These are phyloP conservation scores for Girardinus metallicus DNA, from an alignment of 2,797 vertebrate species.

Conservation along the genomic window DNA sequence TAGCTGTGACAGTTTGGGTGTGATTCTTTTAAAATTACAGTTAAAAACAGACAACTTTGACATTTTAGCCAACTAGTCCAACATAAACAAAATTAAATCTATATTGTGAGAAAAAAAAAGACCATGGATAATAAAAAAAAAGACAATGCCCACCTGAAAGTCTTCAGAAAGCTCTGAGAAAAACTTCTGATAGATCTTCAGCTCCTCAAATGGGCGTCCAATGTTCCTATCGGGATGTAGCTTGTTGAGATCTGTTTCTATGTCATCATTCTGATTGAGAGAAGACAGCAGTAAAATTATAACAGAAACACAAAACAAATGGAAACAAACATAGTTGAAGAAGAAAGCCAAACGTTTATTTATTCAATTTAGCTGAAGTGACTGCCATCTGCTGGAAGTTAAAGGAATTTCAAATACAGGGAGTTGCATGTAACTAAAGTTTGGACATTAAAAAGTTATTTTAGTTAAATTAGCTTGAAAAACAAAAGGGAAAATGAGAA, in stretches of 20 bases:
- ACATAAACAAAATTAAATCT: neutral
- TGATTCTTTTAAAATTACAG: neutral
- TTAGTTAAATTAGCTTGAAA: neutral
- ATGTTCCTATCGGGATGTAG: constrained; percentile 86
- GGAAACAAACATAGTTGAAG: constrained; percentile 7
- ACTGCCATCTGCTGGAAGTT: constrained; percentile 53
- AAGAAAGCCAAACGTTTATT: neutral
- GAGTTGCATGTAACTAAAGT: too few relatives aligned
- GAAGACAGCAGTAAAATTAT: constrained; percentile 25
- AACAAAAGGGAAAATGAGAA: neutral
- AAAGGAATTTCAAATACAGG: constrained; percentile 6
- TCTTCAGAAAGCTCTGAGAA: constrained; percentile 93
- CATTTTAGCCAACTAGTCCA: neutral
- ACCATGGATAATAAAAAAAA: neutral
- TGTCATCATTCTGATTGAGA: constrained; percentile 91
- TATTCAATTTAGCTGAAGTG: neutral
- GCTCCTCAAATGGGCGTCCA: constrained; percentile 87
- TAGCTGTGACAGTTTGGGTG: too few relatives aligned
- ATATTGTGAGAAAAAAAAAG: neutral
- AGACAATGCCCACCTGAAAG: constrained; percentile 87
- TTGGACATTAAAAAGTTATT: neutral
- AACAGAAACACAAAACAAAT: neutral
- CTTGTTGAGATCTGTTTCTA: constrained; percentile 96
- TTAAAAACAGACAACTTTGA: neutral
- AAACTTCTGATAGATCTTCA: constrained; percentile 92